Evolutionary conservation across 1,140 invertebrate species (phyloP).

Genomic region (Drosophila arawakana): DNA sequence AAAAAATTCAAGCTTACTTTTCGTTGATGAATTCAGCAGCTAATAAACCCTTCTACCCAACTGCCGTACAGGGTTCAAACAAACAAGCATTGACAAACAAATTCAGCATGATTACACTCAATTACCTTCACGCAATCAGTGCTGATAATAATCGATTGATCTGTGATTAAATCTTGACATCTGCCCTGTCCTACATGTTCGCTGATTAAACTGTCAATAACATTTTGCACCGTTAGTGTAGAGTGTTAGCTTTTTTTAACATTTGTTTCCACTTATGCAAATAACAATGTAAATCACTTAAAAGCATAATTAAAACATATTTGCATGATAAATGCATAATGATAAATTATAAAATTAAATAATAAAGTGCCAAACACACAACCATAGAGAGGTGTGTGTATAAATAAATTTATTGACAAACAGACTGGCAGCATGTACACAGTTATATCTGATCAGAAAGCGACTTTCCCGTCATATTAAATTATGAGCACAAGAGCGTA

Average conservation of each 20-base stretch:
- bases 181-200: neutral
- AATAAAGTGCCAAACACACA: constrained; percentile 17
- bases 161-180: neutral
- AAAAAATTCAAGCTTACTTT: no score
- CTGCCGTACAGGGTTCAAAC: no score
- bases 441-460: no score
- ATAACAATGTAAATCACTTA: constrained; percentile 68
- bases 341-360: constrained; percentile 35
- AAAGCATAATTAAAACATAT: constrained; percentile 75
- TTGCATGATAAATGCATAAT: constrained; percentile 51
- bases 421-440: neutral
- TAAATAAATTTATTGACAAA: constrained; percentile 10
- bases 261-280: constrained; percentile 16
- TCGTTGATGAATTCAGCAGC: no score
- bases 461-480: constrained; percentile 39
- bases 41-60: no score
- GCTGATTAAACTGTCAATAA: neutral
- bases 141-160: neutral
- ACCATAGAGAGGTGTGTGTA: neutral
- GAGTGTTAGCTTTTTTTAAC: neutral
- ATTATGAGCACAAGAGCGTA: constrained; percentile 19
- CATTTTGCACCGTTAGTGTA: neutral
- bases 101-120: no score
- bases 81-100: no score
- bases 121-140: no score